Conservation (phyloP, 2,113 vertebrate species). For the Centrocercus urophasianus region DNA sequence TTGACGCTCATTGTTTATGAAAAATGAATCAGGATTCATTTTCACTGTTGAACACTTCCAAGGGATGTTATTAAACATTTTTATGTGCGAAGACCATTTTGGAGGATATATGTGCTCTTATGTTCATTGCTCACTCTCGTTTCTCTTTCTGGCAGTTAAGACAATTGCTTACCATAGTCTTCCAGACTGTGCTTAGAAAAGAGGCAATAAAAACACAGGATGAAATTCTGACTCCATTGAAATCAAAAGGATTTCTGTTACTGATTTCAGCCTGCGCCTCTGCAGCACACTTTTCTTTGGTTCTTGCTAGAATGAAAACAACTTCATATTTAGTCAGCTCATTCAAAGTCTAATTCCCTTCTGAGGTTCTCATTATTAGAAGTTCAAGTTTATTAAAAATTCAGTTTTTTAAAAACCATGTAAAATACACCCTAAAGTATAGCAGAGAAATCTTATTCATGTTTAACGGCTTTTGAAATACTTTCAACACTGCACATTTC, state of each 20-base stretch:
- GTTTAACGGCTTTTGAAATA: background rate
- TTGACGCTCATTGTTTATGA: background rate
- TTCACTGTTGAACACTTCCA: background rate
- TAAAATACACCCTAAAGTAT: background rate
- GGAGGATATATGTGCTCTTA: background rate
- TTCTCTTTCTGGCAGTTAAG: slow-evolving; percentile 1
- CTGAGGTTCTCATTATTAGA: background rate
- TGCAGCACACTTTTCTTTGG: background rate
- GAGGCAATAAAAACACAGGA: background rate
- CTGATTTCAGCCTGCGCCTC: background rate
- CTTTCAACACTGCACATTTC: background rate
- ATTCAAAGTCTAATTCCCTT: background rate
- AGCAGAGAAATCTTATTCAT: background rate
- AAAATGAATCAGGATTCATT: slow-evolving; percentile 6
- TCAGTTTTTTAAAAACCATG: rapidly evolving
- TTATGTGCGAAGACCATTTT: background rate
- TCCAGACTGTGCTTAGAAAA: background rate
- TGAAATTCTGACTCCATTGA: background rate
- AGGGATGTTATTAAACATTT: slow-evolving; percentile 34
- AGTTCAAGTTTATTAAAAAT: background rate
- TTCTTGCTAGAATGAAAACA: background rate
- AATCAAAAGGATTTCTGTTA: background rate
- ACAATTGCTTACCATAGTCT: slow-evolving; percentile 1
- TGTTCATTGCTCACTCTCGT: background rate
- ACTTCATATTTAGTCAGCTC: background rate